Conservation (phyloP, 2,888 invertebrate species). For the Brachyptera putata region DNA sequence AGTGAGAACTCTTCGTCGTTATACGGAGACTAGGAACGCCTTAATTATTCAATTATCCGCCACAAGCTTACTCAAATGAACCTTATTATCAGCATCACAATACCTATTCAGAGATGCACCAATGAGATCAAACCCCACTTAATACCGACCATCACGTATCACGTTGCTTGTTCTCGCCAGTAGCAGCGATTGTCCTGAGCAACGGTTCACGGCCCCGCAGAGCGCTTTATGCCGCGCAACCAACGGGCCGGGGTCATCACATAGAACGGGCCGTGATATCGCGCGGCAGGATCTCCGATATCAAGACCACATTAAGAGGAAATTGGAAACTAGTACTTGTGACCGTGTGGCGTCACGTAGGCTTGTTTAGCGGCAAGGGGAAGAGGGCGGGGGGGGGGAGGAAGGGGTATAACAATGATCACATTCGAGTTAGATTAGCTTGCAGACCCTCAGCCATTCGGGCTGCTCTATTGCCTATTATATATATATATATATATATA, state of each 20-base stretch:
- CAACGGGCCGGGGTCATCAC: neutral
- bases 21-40: too few species aligned
- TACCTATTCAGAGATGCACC: neutral
- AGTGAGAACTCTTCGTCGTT: too few species aligned
- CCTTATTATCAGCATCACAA: neutral
- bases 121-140: neutral
- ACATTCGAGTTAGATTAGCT: slow-evolving; percentile 5
- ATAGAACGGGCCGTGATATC: neutral
- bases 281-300: neutral
- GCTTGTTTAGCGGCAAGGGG: too few species aligned
- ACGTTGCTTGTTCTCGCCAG: too few species aligned
- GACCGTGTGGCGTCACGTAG: neutral
- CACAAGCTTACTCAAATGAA: too few species aligned
- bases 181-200: too few species aligned
- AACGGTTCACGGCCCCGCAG: too few species aligned
- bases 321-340: neutral
- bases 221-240: too few species aligned
- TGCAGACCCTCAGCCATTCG: neutral
- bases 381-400: neutral
- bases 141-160: neutral
- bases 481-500: too few species aligned
- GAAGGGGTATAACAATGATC: neutral
- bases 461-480: slow-evolving; percentile 1
- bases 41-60: too few species aligned
- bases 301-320: neutral